phyloP scores from a whole-genome alignment of 2,113 vertebrate species.

The Delphinapterus leucas region DNA sequence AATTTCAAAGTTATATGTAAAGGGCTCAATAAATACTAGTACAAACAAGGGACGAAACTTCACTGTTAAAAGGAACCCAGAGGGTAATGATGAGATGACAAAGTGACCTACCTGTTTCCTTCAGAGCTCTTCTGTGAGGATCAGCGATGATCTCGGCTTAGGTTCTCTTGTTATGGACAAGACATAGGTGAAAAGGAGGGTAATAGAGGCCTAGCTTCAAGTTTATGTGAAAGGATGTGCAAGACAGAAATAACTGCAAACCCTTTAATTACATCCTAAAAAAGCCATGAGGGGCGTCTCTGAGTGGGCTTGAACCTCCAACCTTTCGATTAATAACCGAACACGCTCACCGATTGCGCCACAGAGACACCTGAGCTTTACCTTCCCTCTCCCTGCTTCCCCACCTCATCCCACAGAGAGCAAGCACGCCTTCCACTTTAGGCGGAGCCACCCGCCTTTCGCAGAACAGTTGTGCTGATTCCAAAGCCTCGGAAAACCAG shows the following conservation, averaged over 20 bases:
- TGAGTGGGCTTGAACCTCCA: background rate
- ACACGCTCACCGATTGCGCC: background rate
- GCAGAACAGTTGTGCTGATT: too few relatives aligned
- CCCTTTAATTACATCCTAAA: too few relatives aligned
- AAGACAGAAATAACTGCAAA: background rate
- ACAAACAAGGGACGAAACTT: background rate
- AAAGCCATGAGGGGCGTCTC: rapidly evolving
- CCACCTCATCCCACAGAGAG: rapidly evolving
- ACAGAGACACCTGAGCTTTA: rapidly evolving
- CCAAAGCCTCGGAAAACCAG: background rate
- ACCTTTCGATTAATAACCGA: background rate
- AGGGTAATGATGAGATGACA: background rate
- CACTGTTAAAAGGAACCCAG: background rate
- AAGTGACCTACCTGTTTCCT: background rate
- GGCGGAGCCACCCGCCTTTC: rapidly evolving
- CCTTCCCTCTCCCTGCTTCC: rapidly evolving
- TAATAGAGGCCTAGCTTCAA: background rate
- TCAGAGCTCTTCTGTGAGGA: background rate
- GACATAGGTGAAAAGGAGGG: background rate
- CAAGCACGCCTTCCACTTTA: rapidly evolving
- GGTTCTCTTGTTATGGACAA: background rate
- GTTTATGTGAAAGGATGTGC: background rate
- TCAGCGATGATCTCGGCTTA: background rate
- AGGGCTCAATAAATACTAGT: background rate
- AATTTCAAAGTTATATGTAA: background rate